Percentiles rank a stretch among this genome's conserved stretches.
phyloP scores from a whole-genome alignment of 2,888 invertebrate species.

The Notodonta dromedarius region DNA sequence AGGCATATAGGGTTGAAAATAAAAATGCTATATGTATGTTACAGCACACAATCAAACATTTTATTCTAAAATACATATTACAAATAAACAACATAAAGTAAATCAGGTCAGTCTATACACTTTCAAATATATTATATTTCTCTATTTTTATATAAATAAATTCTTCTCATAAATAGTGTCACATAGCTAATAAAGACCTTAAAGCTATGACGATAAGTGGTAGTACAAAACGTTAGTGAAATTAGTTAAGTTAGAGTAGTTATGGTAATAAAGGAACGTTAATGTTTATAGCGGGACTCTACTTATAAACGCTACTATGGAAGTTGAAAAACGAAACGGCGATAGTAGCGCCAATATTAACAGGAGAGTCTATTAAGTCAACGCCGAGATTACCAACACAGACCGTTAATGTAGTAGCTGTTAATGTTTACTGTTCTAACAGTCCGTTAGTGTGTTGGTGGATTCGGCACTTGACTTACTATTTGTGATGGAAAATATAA shows the following conservation, averaged over 20 bases:
- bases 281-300: background rate
- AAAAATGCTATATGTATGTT: conserved; percentile 18
- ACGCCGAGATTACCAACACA: too few relatives aligned
- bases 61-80: conserved; percentile 54
- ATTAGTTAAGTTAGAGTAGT: background rate
- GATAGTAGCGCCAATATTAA: too few relatives aligned
- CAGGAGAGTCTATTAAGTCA: too few relatives aligned
- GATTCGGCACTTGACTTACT: too few relatives aligned
- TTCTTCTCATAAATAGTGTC: conserved; percentile 40
- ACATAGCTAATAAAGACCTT: conserved; percentile 22
- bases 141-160: conserved; percentile 49
- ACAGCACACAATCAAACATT: conserved; percentile 56
- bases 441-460: too few relatives aligned
- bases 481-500: too few relatives aligned
- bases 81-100: conserved; percentile 49
- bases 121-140: conserved; percentile 49
- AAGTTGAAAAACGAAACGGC: too few relatives aligned
- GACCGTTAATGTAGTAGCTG: too few relatives aligned
- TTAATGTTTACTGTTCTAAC: too few relatives aligned
- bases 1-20: conserved; percentile 7
- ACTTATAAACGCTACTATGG: too few relatives aligned
- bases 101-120: conserved; percentile 58
- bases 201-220: conserved; percentile 3
- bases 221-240: conserved; percentile 3
- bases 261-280: background rate